Evolutionary conservation across 2,113 vertebrate genomes (phyloP).

Genomic region (Tichodroma muraria): DNA sequence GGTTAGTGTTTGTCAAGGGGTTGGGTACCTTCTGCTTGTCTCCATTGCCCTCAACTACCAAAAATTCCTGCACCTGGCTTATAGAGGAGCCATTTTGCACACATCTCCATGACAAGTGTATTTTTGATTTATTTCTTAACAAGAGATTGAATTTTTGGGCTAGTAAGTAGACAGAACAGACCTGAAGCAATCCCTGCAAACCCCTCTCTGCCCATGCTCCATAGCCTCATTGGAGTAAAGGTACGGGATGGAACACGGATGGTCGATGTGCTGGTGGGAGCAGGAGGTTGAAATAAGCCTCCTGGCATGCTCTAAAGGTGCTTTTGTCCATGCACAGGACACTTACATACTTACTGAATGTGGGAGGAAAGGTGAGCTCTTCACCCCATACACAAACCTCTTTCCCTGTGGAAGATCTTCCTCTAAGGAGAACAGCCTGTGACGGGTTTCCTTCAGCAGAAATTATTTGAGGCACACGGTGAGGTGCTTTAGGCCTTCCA

Average conservation of each 20-base stretch:
- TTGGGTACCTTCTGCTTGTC: neutral
- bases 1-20: neutral
- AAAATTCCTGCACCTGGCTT: neutral
- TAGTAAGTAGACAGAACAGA: neutral
- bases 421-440: neutral
- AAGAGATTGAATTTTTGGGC: neutral
- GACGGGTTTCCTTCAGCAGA: neutral
- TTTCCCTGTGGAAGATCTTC: neutral
- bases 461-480: neutral
- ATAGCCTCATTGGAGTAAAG: neutral
- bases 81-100: neutral
- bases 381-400: too few species aligned
- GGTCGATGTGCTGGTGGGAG: neutral
- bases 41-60: neutral
- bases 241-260: accelerated
- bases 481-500: neutral
- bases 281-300: neutral
- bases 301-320: neutral
- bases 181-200: neutral
- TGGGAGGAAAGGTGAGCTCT: neutral
- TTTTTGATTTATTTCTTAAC: neutral
- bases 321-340: neutral
- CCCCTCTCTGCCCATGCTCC: neutral
- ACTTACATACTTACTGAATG: neutral
- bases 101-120: neutral